A percentile compares a stretch with the other conserved stretches of the same genome.
phyloP scores from a whole-genome alignment of 2,113 vertebrate genomes.

The Ornithorhynchus anatinus region DNA sequence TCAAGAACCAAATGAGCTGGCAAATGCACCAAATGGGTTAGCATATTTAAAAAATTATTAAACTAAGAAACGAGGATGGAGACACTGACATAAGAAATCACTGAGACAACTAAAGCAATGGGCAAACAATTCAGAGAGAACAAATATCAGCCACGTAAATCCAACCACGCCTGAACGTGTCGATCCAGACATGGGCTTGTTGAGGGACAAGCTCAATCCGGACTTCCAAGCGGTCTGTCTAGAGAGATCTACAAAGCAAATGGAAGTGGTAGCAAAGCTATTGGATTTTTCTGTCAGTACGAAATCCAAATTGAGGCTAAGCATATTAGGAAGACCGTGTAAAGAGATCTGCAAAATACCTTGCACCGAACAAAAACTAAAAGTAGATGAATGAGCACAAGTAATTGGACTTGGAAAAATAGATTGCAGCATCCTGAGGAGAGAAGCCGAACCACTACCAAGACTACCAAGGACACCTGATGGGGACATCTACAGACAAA shows the following conservation, averaged over 20 bases:
- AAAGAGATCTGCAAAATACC: slow-evolving; percentile 41
- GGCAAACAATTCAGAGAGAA: slow-evolving; percentile 16
- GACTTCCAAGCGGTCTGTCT: slow-evolving; percentile 17
- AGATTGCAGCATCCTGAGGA: slow-evolving; percentile 36
- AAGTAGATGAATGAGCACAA: slow-evolving; percentile 42
- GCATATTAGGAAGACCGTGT: slow-evolving; percentile 18
- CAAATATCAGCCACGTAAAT: not conserved
- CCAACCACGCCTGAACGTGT: slow-evolving; percentile 32
- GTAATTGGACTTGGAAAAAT: slow-evolving; percentile 45
- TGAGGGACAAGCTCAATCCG: not conserved
- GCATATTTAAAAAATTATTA: slow-evolving; percentile 17
- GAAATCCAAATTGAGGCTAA: slow-evolving; percentile 31
- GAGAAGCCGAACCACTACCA: slow-evolving; percentile 23
- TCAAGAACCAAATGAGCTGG: slow-evolving; percentile 43
- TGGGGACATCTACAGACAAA: slow-evolving; percentile 8
- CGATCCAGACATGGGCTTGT: not conserved
- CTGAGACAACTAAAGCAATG: slow-evolving; percentile 30
- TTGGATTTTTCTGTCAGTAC: slow-evolving; percentile 40
- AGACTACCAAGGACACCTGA: slow-evolving; percentile 19
- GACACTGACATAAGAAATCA: slow-evolving; percentile 38
- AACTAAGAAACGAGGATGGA: slow-evolving; percentile 15
- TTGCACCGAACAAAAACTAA: slow-evolving; percentile 54
- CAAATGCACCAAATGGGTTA: slow-evolving; percentile 29
- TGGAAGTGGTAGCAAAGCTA: slow-evolving; percentile 13
- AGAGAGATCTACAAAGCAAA: slow-evolving; percentile 11